Evolutionary conservation across 1,140 invertebrate genomes (phyloP).

Genomic region (Phortica variegata): DNA sequence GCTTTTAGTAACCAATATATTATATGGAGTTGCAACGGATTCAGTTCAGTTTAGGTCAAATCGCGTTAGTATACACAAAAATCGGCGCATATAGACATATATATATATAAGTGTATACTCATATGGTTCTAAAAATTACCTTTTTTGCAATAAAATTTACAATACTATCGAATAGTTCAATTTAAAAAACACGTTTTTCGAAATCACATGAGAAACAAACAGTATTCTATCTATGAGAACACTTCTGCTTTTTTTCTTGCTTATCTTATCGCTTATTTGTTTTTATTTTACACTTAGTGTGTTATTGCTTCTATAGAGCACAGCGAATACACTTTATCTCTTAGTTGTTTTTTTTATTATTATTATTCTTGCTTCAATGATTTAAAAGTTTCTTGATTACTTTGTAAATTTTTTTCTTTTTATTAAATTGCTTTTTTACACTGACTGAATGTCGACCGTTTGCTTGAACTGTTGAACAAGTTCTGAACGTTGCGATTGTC

Average conservation of each 20-base stretch:
- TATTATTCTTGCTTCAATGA: conserved; percentile 11
- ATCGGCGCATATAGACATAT: too few species aligned
- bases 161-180: conserved; percentile 3
- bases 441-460: too few species aligned
- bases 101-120: conserved; percentile 25
- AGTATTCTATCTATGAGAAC: background rate
- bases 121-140: conserved; percentile 5
- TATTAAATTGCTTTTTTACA: background rate
- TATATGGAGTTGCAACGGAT: conserved; percentile 15
- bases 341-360: conserved; percentile 4
- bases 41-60: conserved; percentile 11
- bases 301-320: too few species aligned
- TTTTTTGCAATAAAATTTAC: conserved; percentile 5
- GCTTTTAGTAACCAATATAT: conserved; percentile 11
- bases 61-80: too few species aligned
- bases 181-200: conserved; percentile 12
- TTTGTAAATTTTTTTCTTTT: background rate
- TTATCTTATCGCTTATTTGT: background rate
- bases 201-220: background rate
- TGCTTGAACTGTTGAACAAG: conserved; percentile 33
- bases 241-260: background rate
- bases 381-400: conserved; percentile 9
- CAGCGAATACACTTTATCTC: conserved; percentile 25
- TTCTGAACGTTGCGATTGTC: conserved; percentile 32
- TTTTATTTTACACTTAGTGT: too few species aligned